A percentile compares a stretch with the other conserved stretches of the same genome.
phyloP scores from a whole-genome alignment of 2,113 vertebrate genomes.

The Casuarius casuarius region DNA sequence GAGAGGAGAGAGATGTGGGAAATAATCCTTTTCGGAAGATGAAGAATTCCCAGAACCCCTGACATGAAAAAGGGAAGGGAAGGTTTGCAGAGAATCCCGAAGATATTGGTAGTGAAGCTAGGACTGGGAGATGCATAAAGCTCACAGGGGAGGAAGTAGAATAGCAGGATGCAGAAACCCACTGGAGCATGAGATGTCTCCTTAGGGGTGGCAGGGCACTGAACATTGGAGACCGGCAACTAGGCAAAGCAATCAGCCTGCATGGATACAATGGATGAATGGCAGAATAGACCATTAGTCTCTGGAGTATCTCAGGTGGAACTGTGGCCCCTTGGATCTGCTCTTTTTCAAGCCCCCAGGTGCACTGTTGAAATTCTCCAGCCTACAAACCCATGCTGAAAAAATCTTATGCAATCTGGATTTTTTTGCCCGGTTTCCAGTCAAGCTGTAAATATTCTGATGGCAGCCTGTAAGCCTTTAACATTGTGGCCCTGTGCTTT shows the following conservation, averaged over 20 bases:
- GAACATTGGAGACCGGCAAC: accelerated
- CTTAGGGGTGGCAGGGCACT: accelerated
- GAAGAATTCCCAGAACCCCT: neutral
- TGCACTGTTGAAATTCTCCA: neutral
- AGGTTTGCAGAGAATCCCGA: neutral
- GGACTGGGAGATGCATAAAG: neutral
- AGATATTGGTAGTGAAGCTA: neutral
- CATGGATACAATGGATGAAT: accelerated
- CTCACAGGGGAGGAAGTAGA: accelerated
- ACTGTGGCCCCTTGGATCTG: neutral
- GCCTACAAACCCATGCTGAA: neutral
- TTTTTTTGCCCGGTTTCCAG: neutral
- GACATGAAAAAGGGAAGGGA: neutral
- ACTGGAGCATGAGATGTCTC: neutral
- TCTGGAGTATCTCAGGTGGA: neutral
- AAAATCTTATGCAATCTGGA: neutral
- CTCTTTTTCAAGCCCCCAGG: neutral
- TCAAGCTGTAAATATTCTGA: neutral
- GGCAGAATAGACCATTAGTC: neutral
- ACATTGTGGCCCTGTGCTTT: neutral
- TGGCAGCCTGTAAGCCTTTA: neutral
- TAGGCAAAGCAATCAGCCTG: neutral
- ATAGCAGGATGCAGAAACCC: neutral
- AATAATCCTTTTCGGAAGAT: neutral
- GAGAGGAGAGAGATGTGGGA: neutral